Evolutionary conservation across 1,140 invertebrate genomes (phyloP).

Genomic region (Drosophila eugracilis): DNA sequence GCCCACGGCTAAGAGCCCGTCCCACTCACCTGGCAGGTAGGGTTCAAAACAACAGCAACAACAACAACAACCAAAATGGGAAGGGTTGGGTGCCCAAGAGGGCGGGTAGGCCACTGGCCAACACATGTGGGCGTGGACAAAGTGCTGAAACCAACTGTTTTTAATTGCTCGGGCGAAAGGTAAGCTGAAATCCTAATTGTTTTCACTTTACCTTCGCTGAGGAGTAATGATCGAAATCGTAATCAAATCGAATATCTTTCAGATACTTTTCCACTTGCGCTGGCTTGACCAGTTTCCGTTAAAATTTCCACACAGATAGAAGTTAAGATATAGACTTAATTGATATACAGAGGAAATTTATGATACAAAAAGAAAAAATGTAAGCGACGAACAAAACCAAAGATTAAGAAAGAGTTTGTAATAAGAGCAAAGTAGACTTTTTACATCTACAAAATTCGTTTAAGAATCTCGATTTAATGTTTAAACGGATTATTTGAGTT

Average conservation of each 20-base stretch:
- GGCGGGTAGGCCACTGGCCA: conserved; percentile 12
- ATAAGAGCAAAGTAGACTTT: too few relatives aligned
- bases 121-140: conserved; percentile 45
- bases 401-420: too few relatives aligned
- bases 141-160: conserved; percentile 48
- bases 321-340: conserved; percentile 29
- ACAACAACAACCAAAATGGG: not conserved
- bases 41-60: conserved; percentile 2
- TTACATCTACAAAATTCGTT: too few relatives aligned
- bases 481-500: too few relatives aligned
- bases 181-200: conserved; percentile 64
- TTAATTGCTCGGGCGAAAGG: conserved; percentile 39
- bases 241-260: conserved; percentile 49
- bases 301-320: conserved; percentile 56
- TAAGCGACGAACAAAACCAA: too few relatives aligned
- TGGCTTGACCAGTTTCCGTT: conserved; percentile 72
- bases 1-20: conserved; percentile 55
- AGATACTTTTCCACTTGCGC: conserved; percentile 51
- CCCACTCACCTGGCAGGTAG: conserved; percentile 48
- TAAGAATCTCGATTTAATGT: too few relatives aligned
- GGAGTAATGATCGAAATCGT: conserved; percentile 35
- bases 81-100: not conserved
- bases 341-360: not conserved
- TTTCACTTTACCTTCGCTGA: conserved; percentile 51
- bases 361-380: not conserved